Conservation (phyloP, 2,113 vertebrate species). For the Kobus ellipsiprymnus region DNA sequence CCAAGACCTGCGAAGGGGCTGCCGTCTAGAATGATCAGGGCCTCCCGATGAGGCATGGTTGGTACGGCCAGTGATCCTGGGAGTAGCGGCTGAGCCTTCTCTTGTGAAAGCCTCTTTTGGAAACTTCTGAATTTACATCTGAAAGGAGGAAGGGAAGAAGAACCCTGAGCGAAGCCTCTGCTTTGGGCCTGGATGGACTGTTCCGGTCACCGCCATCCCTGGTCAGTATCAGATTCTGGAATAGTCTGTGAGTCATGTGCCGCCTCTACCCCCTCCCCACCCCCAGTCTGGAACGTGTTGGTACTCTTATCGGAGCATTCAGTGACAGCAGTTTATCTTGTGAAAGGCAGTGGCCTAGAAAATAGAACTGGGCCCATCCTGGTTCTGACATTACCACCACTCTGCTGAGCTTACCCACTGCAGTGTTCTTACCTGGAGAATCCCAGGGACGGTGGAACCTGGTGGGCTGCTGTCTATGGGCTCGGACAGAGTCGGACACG, state of each 20-base stretch:
- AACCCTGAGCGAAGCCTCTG: not conserved
- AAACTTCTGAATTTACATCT: not conserved
- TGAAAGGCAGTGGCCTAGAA: not conserved
- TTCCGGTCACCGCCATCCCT: fast-evolving
- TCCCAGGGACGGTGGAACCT: not conserved
- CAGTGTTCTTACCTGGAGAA: not conserved
- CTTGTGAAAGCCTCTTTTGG: not conserved
- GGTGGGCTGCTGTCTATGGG: not conserved
- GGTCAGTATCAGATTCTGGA: not conserved
- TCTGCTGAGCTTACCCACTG: not conserved
- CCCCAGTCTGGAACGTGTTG: not conserved
- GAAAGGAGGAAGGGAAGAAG: not conserved
- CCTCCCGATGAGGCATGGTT: not conserved
- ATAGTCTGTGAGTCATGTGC: not conserved
- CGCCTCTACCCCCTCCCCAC: not conserved
- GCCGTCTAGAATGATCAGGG: slow-evolving; percentile 10
- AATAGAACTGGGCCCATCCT: not conserved
- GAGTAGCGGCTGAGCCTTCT: slow-evolving; percentile 10
- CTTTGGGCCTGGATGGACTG: not conserved
- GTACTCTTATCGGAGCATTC: not conserved
- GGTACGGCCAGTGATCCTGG: not conserved
- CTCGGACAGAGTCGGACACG: not conserved
- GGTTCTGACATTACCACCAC: not conserved
- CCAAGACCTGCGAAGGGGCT: not conserved
- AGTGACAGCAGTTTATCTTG: not conserved